Percentiles rank a stretch among this genome's conserved stretches.
Evolutionary conservation across 2,797 vertebrate species (phyloP).

Genomic region (Agapornis canus): DNA sequence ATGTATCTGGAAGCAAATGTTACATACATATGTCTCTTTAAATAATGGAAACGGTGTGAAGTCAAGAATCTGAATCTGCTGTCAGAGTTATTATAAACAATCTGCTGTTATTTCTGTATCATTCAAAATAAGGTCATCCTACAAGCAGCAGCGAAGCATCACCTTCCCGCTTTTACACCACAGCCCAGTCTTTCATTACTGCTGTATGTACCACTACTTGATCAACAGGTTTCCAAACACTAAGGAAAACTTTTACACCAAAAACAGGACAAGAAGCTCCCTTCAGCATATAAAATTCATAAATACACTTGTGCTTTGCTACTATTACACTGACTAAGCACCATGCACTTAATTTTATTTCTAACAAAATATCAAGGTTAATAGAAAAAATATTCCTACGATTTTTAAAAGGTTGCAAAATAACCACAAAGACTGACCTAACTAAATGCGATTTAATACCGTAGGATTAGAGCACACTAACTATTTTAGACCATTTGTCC

Average conservation of each 20-base stretch:
- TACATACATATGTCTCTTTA: constrained; percentile 4
- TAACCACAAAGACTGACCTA: neutral
- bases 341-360: neutral
- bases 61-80: neutral
- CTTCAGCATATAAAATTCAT: neutral
- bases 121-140: constrained; percentile 17
- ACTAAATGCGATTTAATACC: neutral
- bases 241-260: neutral
- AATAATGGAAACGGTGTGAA: constrained; percentile 44
- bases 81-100: constrained; percentile 33
- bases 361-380: neutral
- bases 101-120: constrained; percentile 27
- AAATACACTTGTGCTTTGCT: neutral
- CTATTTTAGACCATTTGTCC: neutral
- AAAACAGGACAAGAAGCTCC: constrained; percentile 1
- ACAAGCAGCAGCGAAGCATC: neutral
- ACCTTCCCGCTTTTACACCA: constrained; percentile 4
- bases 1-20: neutral
- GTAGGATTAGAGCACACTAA: neutral
- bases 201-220: neutral
- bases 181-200: neutral
- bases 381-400: neutral
- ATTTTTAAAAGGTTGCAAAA: neutral
- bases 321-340: neutral
- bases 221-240: neutral